A percentile compares a stretch with the other conserved stretches of the same genome.
phyloP scores from a whole-genome alignment of 2,113 vertebrate species.

The Dolichotis patagonum region DNA sequence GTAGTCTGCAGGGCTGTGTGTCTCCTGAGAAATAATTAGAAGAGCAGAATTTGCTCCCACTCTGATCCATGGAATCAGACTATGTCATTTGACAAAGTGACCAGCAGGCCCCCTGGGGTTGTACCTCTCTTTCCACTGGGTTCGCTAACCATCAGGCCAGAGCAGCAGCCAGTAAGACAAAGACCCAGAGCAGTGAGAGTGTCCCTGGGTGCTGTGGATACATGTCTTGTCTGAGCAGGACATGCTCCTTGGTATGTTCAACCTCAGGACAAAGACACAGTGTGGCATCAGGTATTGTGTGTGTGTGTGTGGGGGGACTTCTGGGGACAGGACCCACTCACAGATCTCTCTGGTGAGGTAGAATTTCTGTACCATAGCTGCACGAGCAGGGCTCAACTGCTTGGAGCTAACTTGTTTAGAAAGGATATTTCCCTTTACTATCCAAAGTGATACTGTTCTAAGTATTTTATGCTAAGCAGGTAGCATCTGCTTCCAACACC shows the following conservation, averaged over 20 bases:
- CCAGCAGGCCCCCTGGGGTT: background rate
- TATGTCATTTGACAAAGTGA: background rate
- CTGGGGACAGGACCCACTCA: background rate
- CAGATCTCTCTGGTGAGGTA: background rate
- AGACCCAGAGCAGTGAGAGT: background rate
- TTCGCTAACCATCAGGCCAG: background rate
- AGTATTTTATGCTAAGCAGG: conserved; percentile 57
- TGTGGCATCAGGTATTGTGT: background rate
- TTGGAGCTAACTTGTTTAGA: background rate
- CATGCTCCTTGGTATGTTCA: background rate
- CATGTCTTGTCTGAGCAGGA: background rate
- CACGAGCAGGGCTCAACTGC: background rate
- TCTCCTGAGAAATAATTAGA: background rate
- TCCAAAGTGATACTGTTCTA: conserved; percentile 23
- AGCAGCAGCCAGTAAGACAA: background rate
- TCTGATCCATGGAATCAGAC: background rate
- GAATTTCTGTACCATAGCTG: background rate
- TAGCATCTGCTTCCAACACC: conserved; percentile 29
- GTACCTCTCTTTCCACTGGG: background rate
- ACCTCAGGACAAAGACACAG: background rate
- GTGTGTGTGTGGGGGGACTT: background rate
- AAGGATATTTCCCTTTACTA: background rate
- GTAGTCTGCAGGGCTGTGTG: background rate
- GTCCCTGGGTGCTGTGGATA: too few species aligned
- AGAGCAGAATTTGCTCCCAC: background rate